Evolutionary conservation across 2,113 vertebrate genomes (phyloP), one percentile per base, ranked within the genome.

Genomic region (Perca schrenkii): DNA sequence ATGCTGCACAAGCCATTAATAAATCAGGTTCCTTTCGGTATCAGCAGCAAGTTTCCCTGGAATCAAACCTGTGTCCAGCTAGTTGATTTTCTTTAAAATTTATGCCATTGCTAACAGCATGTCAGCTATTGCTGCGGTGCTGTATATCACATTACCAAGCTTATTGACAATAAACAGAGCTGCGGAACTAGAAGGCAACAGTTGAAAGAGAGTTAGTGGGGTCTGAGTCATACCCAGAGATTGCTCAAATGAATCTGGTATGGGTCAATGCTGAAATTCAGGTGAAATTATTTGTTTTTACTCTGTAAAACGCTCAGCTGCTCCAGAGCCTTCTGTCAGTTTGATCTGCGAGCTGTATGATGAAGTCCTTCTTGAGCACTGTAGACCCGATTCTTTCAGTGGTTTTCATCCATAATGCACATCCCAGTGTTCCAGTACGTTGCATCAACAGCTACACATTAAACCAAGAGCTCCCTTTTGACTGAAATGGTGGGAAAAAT

Each of bases 61-160:
- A 86, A 79, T 90, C 85, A 88, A 91, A 88, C 63, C 77, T 82
- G 50, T 66, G 62, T 93, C 82, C 53, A 82, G 84, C 67, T 77
- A 28, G 61, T 84, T 89, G 79, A 91, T 89, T 94, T 86, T 90
- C 77, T 70, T 86, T 86, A 7, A 74, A 85, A 93, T 93, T 93
- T 86, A 86, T 87, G 61, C 71, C 65, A 68, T 69, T 62, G 81
- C 85, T 90, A 84, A 92, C 90, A 90, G 80, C 81, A 67, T 90
- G 90, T 93, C 82, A 89, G 72, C 79, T 86, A 49, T 90, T 66
- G 81, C 76, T 25, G 69, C 58, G 4, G 68, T 80, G 88, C 85
- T 87, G 88, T 90, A 86, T 85, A 90, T 94, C 83, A 93, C 82
- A 84, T 93, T 89, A 91, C 80, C 57, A 54, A 65, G 28, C 74